These are phyloP conservation scores for Hypanus sabinus DNA, from an alignment of 2,113 vertebrate genomes.

Conservation along the genomic window DNA sequence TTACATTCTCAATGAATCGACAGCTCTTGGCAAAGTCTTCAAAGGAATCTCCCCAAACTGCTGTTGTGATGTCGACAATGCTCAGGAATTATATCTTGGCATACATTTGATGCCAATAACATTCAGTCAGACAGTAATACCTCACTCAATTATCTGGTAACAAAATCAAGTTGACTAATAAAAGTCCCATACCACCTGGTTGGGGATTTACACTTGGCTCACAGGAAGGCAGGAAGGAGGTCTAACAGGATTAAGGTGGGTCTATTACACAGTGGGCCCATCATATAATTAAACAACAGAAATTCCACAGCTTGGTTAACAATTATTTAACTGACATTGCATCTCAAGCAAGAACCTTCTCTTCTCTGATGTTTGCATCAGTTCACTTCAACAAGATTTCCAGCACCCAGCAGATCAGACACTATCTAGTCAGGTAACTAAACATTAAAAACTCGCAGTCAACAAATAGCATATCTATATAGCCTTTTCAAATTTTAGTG, in stretches of 20 bases:
- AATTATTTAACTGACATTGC: not conserved
- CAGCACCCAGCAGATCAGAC: no score
- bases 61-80: no score
- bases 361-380: no score
- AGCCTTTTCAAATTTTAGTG: no score
- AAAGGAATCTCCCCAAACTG: no score
- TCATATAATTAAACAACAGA: not conserved
- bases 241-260: not conserved
- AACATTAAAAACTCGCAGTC: no score
- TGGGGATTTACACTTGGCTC: not conserved
- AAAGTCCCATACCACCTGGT: not conserved
- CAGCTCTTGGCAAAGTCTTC: no score
- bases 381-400: no score
- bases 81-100: not conserved
- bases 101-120: not conserved
- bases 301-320: not conserved
- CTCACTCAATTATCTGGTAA: not conserved
- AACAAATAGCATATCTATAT: no score
- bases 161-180: not conserved
- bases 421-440: no score
- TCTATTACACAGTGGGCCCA: not conserved
- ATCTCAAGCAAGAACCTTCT: not conserved
- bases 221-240: not conserved
- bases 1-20: no score
- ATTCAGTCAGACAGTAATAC: not conserved